A percentile compares a stretch with the other conserved stretches of the same genome.
phyloP scores from a whole-genome alignment of 2,888 invertebrate species.

The Diachrysia chrysitis region DNA sequence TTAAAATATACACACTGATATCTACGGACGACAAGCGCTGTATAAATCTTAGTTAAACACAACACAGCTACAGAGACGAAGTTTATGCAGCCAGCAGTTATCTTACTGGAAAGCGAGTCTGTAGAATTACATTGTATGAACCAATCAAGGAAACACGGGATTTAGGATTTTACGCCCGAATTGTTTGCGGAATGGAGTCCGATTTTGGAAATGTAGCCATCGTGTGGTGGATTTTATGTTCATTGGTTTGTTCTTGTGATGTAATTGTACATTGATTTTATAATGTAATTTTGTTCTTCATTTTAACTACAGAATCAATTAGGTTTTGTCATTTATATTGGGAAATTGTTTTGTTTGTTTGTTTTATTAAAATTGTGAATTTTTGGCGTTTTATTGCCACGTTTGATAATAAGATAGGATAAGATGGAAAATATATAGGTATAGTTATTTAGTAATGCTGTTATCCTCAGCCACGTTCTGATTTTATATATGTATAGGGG shows the following conservation, averaged over 20 bases:
- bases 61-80: constrained; percentile 57
- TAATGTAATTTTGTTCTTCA: background rate
- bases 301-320: background rate
- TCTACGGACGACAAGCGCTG: constrained; percentile 61
- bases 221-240: constrained; percentile 33
- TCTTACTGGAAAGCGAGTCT: constrained; percentile 50
- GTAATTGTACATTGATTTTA: background rate
- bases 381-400: too few relatives aligned
- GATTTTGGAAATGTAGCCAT: constrained; percentile 46
- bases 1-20: constrained; percentile 56
- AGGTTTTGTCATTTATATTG: background rate
- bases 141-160: constrained; percentile 57
- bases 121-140: constrained; percentile 59
- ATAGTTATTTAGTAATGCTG: too few relatives aligned
- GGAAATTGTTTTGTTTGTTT: too few relatives aligned
- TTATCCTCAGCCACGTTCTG: too few relatives aligned
- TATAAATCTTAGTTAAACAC: constrained; percentile 76
- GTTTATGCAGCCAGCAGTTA: constrained; percentile 69
- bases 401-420: too few relatives aligned
- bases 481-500: too few relatives aligned
- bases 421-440: too few relatives aligned
- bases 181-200: constrained; percentile 38
- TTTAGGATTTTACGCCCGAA: constrained; percentile 54
- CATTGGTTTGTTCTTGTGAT: constrained; percentile 15
- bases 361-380: too few relatives aligned